Evolutionary conservation across 2,797 vertebrate species (phyloP).

Genomic region (Anguilla anguilla): DNA sequence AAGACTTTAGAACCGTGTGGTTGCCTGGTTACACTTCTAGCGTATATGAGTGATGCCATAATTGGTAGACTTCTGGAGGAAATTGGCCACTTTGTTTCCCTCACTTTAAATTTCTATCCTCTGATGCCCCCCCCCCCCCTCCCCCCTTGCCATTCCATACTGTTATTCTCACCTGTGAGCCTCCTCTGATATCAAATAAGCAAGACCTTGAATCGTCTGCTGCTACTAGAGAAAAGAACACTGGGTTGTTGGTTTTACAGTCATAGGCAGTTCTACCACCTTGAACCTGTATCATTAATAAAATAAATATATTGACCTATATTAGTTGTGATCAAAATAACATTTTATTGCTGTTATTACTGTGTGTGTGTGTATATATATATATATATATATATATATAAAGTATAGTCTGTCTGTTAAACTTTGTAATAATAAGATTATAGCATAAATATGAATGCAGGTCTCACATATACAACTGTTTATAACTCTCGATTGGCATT

Average conservation of each 20-base stretch:
- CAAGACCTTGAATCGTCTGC: slow-evolving; percentile 16
- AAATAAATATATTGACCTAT: no score
- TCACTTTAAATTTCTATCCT: neutral
- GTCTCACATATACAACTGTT: neutral
- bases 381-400: no score
- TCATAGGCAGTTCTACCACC: neutral
- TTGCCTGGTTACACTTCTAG: slow-evolving; percentile 72
- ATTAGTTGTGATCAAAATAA: no score
- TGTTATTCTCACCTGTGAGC: neutral
- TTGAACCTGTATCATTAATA: no score
- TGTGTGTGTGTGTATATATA: no score
- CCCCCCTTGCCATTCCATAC: neutral
- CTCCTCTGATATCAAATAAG: neutral
- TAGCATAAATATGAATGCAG: neutral
- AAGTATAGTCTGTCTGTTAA: no score
- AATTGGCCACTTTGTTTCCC: slow-evolving; percentile 16
- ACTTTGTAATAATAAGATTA: neutral
- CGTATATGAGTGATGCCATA: neutral
- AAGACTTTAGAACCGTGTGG: slow-evolving; percentile 62
- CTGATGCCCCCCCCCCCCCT: neutral
- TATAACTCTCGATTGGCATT: no score
- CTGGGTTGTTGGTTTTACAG: neutral
- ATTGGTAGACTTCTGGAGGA: neutral
- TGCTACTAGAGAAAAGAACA: slow-evolving; percentile 16
- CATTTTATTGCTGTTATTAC: no score